Conservation (phyloP, 1,140 invertebrate species). For the Drosophila ercepeae region DNA sequence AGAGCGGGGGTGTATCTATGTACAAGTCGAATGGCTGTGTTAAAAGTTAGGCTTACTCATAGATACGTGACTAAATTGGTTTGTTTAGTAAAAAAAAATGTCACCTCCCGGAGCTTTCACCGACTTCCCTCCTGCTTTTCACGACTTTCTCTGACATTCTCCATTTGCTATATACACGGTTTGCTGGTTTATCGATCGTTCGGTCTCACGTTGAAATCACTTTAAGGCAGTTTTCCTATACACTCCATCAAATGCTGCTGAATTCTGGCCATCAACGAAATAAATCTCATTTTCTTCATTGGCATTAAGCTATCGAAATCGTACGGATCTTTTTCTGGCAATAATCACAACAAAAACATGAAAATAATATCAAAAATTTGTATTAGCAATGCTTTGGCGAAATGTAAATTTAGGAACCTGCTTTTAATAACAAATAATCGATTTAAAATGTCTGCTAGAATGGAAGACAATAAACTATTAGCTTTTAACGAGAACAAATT, state of each 20-base stretch:
- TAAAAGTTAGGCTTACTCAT: conserved; percentile 71
- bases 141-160: neutral
- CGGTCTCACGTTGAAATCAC: conserved; percentile 71
- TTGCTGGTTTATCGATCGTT: conserved; percentile 50
- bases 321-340: neutral
- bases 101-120: conserved; percentile 15
- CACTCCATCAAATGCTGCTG: conserved; percentile 31
- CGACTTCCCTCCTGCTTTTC: conserved; percentile 20
- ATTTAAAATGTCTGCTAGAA: conserved; percentile 8
- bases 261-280: conserved; percentile 29
- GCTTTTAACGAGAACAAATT: neutral
- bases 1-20: conserved; percentile 43
- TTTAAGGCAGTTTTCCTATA: conserved; percentile 78
- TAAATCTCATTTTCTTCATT: conserved; percentile 8
- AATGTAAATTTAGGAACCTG: conserved; percentile 9
- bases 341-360: neutral
- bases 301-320: conserved; percentile 2
- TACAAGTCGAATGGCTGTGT: conserved; percentile 52
- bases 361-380: no score
- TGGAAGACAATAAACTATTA: conserved; percentile 38
- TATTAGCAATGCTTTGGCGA: neutral
- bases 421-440: neutral
- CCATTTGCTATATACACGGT: conserved; percentile 55
- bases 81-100: conserved; percentile 70
- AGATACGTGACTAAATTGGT: conserved; percentile 39